phyloP scores from a whole-genome alignment of 2,113 vertebrate genomes.

The Penelope pileata region DNA sequence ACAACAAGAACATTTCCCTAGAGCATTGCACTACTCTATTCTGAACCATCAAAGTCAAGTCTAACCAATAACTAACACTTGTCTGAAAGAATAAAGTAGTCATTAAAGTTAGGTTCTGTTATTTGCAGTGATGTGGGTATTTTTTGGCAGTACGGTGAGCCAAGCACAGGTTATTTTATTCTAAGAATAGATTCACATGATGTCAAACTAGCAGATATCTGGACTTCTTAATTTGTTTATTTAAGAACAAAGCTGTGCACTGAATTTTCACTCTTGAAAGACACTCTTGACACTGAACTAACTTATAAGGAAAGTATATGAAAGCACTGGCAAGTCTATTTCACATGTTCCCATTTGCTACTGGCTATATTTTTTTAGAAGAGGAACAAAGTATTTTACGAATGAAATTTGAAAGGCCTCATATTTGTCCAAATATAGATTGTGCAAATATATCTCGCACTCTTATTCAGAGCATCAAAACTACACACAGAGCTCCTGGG shows the following conservation, averaged over 20 bases:
- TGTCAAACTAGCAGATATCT: not conserved
- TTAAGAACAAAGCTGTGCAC: not conserved
- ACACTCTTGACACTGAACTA: not conserved
- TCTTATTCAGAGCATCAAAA: not conserved
- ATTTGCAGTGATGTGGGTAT: not conserved
- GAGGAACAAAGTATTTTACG: not conserved
- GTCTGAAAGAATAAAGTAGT: conserved; percentile 9
- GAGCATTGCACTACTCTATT: not conserved
- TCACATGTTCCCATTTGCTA: not conserved
- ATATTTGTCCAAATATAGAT: not conserved
- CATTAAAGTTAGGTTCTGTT: not conserved
- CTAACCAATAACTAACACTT: conserved; percentile 4
- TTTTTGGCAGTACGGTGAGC: not conserved
- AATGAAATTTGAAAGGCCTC: not conserved
- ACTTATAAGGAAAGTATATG: not conserved
- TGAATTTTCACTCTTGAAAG: not conserved
- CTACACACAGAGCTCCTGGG: not conserved
- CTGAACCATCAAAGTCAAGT: not conserved
- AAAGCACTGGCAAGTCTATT: not conserved
- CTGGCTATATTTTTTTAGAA: not conserved
- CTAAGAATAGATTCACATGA: not conserved
- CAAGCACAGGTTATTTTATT: conserved; percentile 20
- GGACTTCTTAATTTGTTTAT: not conserved
- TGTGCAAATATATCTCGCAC: not conserved
- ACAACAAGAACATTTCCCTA: not conserved